phyloP scores from a whole-genome alignment of 2,888 invertebrate species.

The Ichneumoninae sp. region DNA sequence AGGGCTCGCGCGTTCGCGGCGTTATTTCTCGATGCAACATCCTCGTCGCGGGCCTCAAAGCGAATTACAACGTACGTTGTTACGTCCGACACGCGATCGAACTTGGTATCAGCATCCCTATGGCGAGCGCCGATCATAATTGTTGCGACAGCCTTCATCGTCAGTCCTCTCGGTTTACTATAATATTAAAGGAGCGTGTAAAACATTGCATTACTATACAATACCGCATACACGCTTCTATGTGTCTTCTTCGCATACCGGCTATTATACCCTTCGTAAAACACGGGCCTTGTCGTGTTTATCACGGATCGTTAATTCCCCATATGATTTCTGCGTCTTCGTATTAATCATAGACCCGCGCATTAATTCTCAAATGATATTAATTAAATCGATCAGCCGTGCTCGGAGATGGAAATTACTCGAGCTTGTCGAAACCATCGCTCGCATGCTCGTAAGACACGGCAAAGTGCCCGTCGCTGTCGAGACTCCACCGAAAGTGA shows the following conservation, averaged over 20 bases:
- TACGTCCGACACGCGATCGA: slow-evolving; percentile 76
- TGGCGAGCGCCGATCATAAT: slow-evolving; percentile 16
- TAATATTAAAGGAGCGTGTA: slow-evolving; percentile 35
- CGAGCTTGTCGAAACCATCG: slow-evolving; percentile 19
- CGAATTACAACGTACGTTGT: slow-evolving; percentile 67
- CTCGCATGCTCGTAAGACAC: background rate
- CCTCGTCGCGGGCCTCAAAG: slow-evolving; percentile 30
- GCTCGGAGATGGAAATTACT: slow-evolving; percentile 15
- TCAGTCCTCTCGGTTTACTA: slow-evolving; percentile 29
- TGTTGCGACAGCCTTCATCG: slow-evolving; percentile 57
- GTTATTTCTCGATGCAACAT: slow-evolving; percentile 55
- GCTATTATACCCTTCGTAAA: slow-evolving; percentile 4
- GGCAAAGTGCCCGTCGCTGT: background rate
- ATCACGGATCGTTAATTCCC: slow-evolving; percentile 40
- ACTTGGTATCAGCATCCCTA: slow-evolving; percentile 72
- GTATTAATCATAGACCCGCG: slow-evolving; percentile 26
- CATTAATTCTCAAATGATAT: slow-evolving; percentile 44
- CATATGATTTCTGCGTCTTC: slow-evolving; percentile 41
- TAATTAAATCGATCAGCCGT: slow-evolving; percentile 45
- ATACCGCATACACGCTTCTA: background rate
- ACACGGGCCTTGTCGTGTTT: slow-evolving; percentile 17
- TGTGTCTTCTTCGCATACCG: background rate
- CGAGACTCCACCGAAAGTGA: background rate
- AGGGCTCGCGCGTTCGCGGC: slow-evolving; percentile 40
- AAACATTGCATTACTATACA: slow-evolving; percentile 11